Evolutionary conservation across 2,797 vertebrate genomes (phyloP), one percentile per base, ranked within the genome.

Genomic region (Cirrhinus mrigala): DNA sequence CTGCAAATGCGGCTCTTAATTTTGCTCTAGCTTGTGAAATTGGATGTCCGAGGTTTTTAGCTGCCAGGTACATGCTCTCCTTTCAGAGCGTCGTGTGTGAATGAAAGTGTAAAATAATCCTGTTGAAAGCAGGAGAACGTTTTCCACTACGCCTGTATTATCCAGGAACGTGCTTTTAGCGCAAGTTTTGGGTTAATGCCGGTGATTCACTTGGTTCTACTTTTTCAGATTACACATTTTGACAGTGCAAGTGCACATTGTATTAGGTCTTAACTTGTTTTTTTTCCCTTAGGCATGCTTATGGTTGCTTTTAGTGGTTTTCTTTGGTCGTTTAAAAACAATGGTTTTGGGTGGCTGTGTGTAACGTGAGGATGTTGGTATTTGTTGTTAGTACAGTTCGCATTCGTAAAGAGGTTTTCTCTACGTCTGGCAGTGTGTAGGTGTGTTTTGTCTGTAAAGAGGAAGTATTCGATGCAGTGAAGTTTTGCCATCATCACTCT

Each of bases 361-460:
- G 24, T 60, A 73, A 70, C 5, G 1, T 12, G 20, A 40, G 44
- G 20, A 29, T 33, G 8, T 82, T 56, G 50, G 18, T 46, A 46
- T 69, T 56, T 48, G 37, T 81, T 54, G 18, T 52, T 77, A 24
- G n/a, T 46, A 7, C 16, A 46, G n/a, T 44, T 79, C 11, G n/a
- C 73, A 27, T 22, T 71, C 6, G n/a, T 56, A 46, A 29, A 44
- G 48, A 56, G 33, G 29, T 15, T 68, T 64, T 75, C 48, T 14
- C 22, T 66, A 0, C 2, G 33, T 27, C 7, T 54, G 29, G 9
- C 7, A 1, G 16, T 20, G 62, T 78, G 50, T 60, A 70, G 48
- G 46, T 76, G 82, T 84, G 52, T 71, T 70, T 79, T 69, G 54
- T n/a, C 22, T 73, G 46, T 27, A 64, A 85, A 79, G 68, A 48